phyloP scores from a whole-genome alignment of 2,797 vertebrate genomes.

The Amphiprion clarkii region DNA sequence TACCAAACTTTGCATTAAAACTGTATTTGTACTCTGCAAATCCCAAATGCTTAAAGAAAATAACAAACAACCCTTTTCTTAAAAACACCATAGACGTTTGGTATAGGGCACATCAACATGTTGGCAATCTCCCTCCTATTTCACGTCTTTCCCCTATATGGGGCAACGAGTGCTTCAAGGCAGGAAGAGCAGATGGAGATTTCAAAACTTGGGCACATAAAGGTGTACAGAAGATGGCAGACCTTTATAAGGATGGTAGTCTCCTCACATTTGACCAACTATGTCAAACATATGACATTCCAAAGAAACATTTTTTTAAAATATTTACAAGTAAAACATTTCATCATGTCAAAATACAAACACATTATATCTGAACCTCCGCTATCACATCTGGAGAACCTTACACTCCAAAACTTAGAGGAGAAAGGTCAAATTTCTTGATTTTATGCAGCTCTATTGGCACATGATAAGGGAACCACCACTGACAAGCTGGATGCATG shows the following conservation, averaged over 20 bases:
- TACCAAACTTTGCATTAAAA: background rate
- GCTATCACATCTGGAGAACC: background rate
- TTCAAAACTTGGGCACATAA: background rate
- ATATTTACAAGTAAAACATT: background rate
- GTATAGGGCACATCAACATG: background rate
- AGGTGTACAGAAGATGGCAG: background rate
- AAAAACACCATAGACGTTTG: no score
- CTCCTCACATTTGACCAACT: background rate
- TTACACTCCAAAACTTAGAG: background rate
- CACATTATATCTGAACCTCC: background rate
- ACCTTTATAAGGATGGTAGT: background rate
- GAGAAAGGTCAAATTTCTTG: background rate
- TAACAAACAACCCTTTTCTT: no score
- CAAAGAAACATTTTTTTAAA: no score
- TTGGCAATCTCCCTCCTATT: background rate
- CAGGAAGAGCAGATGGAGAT: background rate
- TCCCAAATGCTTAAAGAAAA: no score
- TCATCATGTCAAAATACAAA: background rate
- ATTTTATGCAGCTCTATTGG: background rate
- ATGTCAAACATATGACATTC: no score
- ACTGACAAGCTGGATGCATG: background rate
- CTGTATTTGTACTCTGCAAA: no score
- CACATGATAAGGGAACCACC: background rate
- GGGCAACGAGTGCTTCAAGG: constrained; percentile 1
- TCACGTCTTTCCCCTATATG: background rate